phyloP scores from a whole-genome alignment of 2,113 vertebrate genomes.

The Misgurnus mizolepis region DNA sequence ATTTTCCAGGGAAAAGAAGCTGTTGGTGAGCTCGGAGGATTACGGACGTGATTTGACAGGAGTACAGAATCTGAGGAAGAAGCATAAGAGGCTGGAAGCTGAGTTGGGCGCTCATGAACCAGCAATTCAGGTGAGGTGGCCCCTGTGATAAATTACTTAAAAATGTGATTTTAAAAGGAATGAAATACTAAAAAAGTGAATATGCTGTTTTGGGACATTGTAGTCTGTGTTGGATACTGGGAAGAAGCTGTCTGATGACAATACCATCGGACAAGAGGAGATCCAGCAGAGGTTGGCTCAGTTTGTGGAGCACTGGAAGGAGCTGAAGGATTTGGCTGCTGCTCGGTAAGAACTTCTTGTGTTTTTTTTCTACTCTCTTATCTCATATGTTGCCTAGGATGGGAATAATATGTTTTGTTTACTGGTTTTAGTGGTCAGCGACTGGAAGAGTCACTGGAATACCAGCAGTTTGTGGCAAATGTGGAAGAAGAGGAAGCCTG shows the following conservation, averaged over 20 bases:
- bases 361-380: background rate
- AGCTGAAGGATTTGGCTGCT: conserved; percentile 89
- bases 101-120: conserved; percentile 94
- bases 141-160: background rate
- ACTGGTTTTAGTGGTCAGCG: conserved; percentile 82
- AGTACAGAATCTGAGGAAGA: conserved; percentile 98
- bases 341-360: conserved; percentile 76
- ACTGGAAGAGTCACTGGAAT: conserved; percentile 96
- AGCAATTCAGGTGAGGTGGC: conserved; percentile 85
- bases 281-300: conserved; percentile 95
- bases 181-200: too few relatives aligned
- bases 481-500: conserved; percentile 99
- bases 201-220: background rate
- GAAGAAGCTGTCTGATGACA: conserved; percentile 94
- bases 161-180: background rate
- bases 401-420: conserved; percentile 5
- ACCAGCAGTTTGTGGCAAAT: conserved; percentile 98
- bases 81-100: conserved; percentile 96
- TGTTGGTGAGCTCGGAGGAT: conserved; percentile 96
- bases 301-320: conserved; percentile 97
- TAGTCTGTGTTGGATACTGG: conserved; percentile 95
- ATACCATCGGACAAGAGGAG: conserved; percentile 97
- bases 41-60: conserved; percentile 96
- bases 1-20: conserved; percentile 86
- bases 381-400: background rate